Percentiles rank a stretch among this genome's conserved stretches.
phyloP scores from a whole-genome alignment of 1,140 invertebrate species.

The Bombus sibiricus region DNA sequence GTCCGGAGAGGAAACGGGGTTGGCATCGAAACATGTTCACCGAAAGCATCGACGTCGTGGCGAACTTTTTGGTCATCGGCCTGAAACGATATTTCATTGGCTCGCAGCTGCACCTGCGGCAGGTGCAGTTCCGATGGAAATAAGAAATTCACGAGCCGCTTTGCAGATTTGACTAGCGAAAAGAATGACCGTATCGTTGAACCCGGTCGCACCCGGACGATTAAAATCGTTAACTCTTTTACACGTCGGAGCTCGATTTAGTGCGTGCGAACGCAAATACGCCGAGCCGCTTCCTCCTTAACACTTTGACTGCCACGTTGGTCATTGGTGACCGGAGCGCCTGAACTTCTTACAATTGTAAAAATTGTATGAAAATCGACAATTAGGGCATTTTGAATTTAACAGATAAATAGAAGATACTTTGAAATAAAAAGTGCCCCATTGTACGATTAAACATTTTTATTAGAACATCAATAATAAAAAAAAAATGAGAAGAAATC shows the following conservation, averaged over 20 bases:
- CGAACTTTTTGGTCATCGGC: slow-evolving; percentile 44
- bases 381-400: no score
- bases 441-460: no score
- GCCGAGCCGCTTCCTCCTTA: neutral
- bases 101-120: slow-evolving; percentile 57
- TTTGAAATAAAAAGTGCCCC: no score
- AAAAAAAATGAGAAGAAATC: no score
- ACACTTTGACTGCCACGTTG: no score
- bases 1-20: neutral
- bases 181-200: slow-evolving; percentile 29
- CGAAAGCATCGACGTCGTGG: neutral
- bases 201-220: neutral
- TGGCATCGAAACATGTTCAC: neutral
- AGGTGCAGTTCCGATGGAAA: slow-evolving; percentile 45
- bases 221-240: slow-evolving; percentile 6
- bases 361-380: no score
- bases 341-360: no score
- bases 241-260: neutral
- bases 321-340: no score
- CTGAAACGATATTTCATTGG: slow-evolving; percentile 50
- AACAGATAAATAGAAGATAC: no score
- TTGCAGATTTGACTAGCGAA: slow-evolving; percentile 51
- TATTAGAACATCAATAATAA: no score
- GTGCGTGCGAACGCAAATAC: neutral
- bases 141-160: slow-evolving; percentile 37